A percentile compares a stretch with the other conserved stretches of the same genome.
These are phyloP conservation scores for Lasiurus cinereus DNA, from an alignment of 2,113 vertebrate genomes.

Conservation along the genomic window DNA sequence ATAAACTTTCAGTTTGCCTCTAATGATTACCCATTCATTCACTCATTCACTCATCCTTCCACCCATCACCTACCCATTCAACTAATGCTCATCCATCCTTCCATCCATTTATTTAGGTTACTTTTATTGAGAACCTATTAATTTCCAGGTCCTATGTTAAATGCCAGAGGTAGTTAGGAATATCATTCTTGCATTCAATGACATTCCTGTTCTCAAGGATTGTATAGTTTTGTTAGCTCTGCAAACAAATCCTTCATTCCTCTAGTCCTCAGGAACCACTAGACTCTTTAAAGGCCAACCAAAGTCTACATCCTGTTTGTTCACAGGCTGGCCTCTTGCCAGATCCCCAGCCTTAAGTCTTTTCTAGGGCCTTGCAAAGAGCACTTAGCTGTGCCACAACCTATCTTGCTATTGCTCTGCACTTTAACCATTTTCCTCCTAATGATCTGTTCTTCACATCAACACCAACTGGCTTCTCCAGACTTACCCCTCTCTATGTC, in stretches of 20 bases:
- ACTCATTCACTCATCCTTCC: no score
- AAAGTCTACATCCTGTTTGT: not conserved
- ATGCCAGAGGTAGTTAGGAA: not conserved
- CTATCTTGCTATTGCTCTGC: not conserved
- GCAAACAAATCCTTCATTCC: not conserved
- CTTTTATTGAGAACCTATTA: not conserved
- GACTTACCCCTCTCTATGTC: not conserved
- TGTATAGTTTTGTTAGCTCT: not conserved
- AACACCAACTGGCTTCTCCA: not conserved
- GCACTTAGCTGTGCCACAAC: not conserved
- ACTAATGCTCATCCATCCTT: not conserved
- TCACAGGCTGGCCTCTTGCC: not conserved
- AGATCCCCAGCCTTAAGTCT: not conserved
- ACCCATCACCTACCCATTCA: not conserved
- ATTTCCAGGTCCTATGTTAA: not conserved
- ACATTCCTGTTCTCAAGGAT: not conserved
- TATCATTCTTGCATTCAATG: not conserved
- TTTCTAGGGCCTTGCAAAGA: not conserved
- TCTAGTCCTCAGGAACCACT: not conserved
- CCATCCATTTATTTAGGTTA: not conserved
- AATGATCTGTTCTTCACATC: not conserved
- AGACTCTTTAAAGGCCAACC: not conserved
- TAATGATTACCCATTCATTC: not conserved
- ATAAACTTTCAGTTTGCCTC: not conserved
- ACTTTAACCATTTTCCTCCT: not conserved